Conservation (phyloP, 2,888 invertebrate species). For the Bimastos eiseni region DNA sequence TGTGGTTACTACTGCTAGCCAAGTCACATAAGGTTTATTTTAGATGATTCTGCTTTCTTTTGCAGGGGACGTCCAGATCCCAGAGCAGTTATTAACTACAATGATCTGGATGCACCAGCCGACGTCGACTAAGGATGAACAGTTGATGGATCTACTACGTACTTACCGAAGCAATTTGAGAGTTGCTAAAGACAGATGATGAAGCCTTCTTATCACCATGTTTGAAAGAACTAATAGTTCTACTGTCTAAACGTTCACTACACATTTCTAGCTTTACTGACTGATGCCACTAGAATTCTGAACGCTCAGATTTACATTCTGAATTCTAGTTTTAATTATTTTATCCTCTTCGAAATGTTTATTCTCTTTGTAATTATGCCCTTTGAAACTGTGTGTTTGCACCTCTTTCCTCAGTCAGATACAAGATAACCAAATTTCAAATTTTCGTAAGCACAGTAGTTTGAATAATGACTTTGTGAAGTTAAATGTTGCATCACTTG, state of each 20-base stretch:
- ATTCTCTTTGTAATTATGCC: not conserved
- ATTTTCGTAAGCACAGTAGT: not conserved
- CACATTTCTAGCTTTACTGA: not conserved
- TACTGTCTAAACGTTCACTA: not conserved
- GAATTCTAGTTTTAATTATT: not conserved
- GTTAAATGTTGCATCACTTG: not conserved
- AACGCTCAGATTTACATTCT: not conserved
- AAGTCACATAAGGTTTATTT: not conserved
- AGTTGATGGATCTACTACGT: not conserved
- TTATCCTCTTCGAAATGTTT: not conserved
- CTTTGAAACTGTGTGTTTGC: not conserved
- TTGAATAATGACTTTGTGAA: too few species aligned
- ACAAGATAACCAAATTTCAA: not conserved
- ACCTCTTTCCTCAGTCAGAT: not conserved
- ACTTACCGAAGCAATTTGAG: slow-evolving; percentile 3
- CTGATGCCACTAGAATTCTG: not conserved
- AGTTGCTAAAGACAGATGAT: not conserved
- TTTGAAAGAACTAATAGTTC: not conserved
- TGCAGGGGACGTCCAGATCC: slow-evolving; percentile 59
- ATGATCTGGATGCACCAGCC: slow-evolving; percentile 84
- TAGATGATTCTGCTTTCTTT: not conserved
- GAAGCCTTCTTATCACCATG: not conserved
- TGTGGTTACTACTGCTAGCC: too few species aligned
- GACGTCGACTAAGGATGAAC: slow-evolving; percentile 62
- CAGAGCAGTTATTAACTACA: slow-evolving; percentile 82